Conservation (phyloP, 2,888 invertebrate genomes). For the Agrochola circellaris region DNA sequence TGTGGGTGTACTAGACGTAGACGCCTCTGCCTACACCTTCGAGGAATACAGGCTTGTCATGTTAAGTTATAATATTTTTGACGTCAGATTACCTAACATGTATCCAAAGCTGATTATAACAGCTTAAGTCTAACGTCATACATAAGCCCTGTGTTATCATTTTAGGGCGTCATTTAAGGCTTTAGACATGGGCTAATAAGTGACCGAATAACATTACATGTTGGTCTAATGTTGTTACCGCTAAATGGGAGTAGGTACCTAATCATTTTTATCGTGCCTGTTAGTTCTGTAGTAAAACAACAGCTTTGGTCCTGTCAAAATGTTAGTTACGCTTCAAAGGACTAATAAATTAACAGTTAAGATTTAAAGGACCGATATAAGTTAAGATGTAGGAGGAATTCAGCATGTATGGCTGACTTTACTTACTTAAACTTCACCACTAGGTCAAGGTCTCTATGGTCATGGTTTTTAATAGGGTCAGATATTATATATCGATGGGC, state of each 20-base stretch:
- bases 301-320: neutral
- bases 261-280: neutral
- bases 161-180: conserved; percentile 19
- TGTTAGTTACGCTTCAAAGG: neutral
- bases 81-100: conserved; percentile 24
- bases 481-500: no score
- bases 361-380: neutral
- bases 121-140: conserved; percentile 47
- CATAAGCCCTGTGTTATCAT: conserved; percentile 31
- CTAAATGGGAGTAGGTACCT: neutral
- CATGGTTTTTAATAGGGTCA: no score
- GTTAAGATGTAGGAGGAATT: no score
- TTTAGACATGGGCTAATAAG: conserved; percentile 21
- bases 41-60: neutral
- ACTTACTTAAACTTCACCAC: no score
- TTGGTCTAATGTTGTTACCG: neutral
- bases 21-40: neutral
- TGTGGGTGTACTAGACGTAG: neutral
- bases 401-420: no score
- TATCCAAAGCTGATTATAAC: conserved; percentile 31
- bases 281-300: neutral
- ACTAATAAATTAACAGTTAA: neutral
- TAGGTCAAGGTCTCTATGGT: no score
- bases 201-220: conserved; percentile 15
- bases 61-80: conserved; percentile 16